A percentile compares a stretch with the other conserved stretches of the same genome.
These are phyloP conservation scores for Rhaphigaster nebulosa DNA, from an alignment of 2,888 invertebrate genomes.

Conservation along the genomic window DNA sequence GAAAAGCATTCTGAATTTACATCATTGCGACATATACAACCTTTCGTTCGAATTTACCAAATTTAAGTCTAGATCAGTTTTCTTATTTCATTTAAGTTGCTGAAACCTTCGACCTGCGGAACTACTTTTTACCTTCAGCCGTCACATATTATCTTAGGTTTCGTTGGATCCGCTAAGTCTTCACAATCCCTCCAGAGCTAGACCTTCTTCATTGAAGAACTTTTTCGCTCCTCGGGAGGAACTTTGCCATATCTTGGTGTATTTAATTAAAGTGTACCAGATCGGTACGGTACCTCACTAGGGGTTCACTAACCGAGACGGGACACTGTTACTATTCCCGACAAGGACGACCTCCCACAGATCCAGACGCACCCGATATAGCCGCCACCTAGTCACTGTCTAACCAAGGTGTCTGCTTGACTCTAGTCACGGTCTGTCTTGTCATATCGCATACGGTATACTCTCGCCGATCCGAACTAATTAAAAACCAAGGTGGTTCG, in stretches of 20 bases:
- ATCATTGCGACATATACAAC: no score
- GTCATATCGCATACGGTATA: background rate
- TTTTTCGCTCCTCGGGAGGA: background rate
- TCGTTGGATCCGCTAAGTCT: background rate
- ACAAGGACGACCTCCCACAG: constrained; percentile 41
- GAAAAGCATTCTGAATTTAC: no score
- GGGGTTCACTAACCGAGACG: constrained; percentile 21
- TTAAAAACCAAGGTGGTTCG: no score
- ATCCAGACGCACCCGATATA: constrained; percentile 44
- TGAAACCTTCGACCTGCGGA: background rate
- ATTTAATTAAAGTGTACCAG: background rate
- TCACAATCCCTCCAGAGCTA: background rate
- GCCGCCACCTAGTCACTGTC: constrained; percentile 16
- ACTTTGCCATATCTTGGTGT: background rate
- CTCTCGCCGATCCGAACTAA: no score
- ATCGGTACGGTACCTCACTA: background rate
- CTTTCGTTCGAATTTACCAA: no score
- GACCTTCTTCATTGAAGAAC: no score
- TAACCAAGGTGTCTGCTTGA: background rate
- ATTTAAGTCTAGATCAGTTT: background rate
- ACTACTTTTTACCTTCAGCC: background rate
- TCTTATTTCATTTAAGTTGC: background rate
- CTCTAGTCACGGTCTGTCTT: background rate
- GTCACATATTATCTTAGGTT: background rate
- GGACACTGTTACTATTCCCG: constrained; percentile 29